Evolutionary conservation across 2,113 vertebrate genomes (phyloP).

Genomic region (Melospiza georgiana): DNA sequence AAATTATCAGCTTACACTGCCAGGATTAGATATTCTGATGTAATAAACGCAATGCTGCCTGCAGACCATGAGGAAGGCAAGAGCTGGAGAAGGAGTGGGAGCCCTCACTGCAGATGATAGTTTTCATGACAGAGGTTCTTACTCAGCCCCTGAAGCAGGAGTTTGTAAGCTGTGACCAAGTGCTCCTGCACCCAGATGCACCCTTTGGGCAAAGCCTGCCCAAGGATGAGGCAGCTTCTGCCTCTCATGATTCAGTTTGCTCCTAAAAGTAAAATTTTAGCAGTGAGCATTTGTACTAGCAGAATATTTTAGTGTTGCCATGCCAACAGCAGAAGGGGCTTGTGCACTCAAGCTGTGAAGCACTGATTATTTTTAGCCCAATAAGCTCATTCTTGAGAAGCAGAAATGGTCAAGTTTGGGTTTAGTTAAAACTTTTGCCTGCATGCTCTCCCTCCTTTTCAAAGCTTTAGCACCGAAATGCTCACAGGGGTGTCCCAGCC

Average conservation of each 20-base stretch:
- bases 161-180: background rate
- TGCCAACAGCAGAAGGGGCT: conserved; percentile 61
- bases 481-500: background rate
- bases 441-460: background rate
- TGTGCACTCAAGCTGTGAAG: conserved; percentile 54
- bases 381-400: conserved; percentile 47
- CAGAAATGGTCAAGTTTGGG: conserved; percentile 25
- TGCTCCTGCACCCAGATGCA: background rate
- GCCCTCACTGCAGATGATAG: background rate
- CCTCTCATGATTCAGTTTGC: background rate
- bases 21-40: conserved; percentile 46
- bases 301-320: conserved; percentile 71
- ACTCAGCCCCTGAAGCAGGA: background rate
- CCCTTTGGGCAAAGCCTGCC: background rate
- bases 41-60: conserved; percentile 46
- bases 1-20: background rate
- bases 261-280: conserved; percentile 57
- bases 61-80: background rate
- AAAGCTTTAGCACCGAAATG: background rate
- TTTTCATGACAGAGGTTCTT: background rate
- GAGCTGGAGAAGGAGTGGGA: background rate
- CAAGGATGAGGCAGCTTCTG: background rate
- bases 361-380: conserved; percentile 70
- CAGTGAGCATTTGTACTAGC: conserved; percentile 19
- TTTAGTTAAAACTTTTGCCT: conserved; percentile 31